Base-by-base conservation (phyloP, 2,888 invertebrate genomes). In the Blomia tropicalis region DNA sequence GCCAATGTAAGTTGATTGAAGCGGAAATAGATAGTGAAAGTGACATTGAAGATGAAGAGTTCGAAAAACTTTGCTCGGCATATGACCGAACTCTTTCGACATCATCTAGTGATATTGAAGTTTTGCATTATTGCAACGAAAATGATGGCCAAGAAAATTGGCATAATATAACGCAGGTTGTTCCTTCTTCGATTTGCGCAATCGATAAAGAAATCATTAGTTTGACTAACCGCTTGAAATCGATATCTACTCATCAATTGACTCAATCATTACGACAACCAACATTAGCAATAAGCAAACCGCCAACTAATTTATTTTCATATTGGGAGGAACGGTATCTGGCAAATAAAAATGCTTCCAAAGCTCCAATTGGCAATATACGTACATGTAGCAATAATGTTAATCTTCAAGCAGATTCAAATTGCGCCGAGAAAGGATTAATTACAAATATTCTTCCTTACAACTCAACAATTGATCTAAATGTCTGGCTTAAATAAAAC, bases 41-140 rank as follows among this genome's bases (percentile, higher is more conserved):
- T n/a, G n/a, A n/a, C n/a, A n/a, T n/a, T n/a, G n/a, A n/a, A n/a
- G 36, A 36, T 36, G 36, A 36, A 17, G 36, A 36, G 7, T 36
- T 36, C 17, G 36, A 36, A 7, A 36, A 36, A 36, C 17, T 36
- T 7, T 36, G 7, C 17, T 7, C 17, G 7, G 36, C 17, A 11
- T 36, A 7, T 17, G 36, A 36, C 7, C 51, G 51, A 19, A 14
- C 51, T 27, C 23, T 47, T 7, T 47, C 51, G 7, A 47, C 27
- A 11, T 36, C 7, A 11, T 47, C 51, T n/a, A 47, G 51, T 27
- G 51, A 47, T n/a, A 47, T 47, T 47, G 51, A 47, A 27, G 51
- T 47, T 14, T n/a, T 47, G 23, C 7, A 47, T n/a, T 27, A 47
- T 27, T 47, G 51, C 22, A 47, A 27, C 51, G 22, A n/a, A 11